A percentile compares a stretch with the other conserved stretches of the same genome.
Conservation (phyloP, 2,113 vertebrate species). For the Etheostoma spectabile region DNA sequence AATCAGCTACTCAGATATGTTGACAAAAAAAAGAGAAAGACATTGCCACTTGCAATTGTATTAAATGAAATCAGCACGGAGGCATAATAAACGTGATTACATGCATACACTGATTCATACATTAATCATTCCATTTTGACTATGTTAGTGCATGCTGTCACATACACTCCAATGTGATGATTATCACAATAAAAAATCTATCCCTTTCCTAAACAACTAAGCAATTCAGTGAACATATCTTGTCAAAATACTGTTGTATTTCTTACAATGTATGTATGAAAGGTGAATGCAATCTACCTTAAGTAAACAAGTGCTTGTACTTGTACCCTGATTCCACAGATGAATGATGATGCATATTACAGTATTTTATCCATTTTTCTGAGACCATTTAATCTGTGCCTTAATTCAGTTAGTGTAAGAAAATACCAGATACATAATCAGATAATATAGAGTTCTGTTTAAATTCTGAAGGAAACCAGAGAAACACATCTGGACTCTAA, state of each 20-base stretch:
- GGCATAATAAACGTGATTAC: too few species aligned
- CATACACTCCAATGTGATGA: too few species aligned
- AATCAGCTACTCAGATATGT: background rate
- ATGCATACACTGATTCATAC: too few species aligned
- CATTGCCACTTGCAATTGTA: background rate
- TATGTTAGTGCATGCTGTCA: too few species aligned
- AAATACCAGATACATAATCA: background rate
- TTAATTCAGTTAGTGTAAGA: background rate
- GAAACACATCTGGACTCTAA: slow-evolving; percentile 19
- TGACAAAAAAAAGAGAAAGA: background rate
- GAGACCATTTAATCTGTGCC: background rate
- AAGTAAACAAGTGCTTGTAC: background rate
- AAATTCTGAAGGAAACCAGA: background rate
- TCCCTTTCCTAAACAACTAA: background rate
- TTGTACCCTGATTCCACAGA: background rate
- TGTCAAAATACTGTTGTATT: background rate
- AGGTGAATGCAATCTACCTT: background rate
- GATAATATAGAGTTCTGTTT: background rate
- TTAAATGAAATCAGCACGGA: too few species aligned
- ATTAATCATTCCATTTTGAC: too few species aligned
- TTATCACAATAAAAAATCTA: too few species aligned
- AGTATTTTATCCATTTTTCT: background rate
- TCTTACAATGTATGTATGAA: background rate
- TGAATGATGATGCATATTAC: background rate
- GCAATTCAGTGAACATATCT: background rate